Base-by-base conservation (phyloP, 2,797 vertebrate genomes). In the Characodon lateralis region DNA sequence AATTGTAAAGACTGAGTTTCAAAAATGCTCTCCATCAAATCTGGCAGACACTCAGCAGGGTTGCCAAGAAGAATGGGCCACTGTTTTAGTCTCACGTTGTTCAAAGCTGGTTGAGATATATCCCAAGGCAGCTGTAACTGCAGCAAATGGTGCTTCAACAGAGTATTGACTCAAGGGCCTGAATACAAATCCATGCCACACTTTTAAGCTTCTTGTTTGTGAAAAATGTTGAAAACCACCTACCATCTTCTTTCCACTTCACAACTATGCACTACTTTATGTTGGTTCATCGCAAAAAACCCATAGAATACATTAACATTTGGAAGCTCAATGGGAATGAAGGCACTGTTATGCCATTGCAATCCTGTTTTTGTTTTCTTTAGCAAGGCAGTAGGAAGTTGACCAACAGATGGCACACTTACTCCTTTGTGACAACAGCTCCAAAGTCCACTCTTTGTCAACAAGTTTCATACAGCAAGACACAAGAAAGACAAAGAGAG, bases 351-450 rank as follows among this genome's bases (percentile, higher is more conserved):
- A n/a, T 68, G 2, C 66, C 43, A 14, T 41, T 66, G 63, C 41
- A 43, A 3, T 43, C 20, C 24, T n/a, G 65, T 13, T 22, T 1
- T 50, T 16, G 4, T 63, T 43, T 66, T 10, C 59, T 46, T 51
- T 18, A 35, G 56, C 28, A 80, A 39, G 74, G 59, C 1, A 66
- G 81, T 3, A 71, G 39, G 56, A 77, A 39, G 61, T 26, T n/a
- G 79, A 88, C 89, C 95, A 91, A 92, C 88, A 95, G 95, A 87
- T 92, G 95, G 93, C 95, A 94, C 86, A 94, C 83, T 94, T 92
- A 84, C 90, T 91, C 92, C 92, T 87, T 24, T 71, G 77, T 28
- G 53, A 70, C 82, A 70, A 13, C 51, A 72, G 71, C 63, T 79
- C 79, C 66, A 77, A 82, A 83, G 72, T 87, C 80, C 66, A 24